Conservation (phyloP, 2,113 vertebrate genomes). For the Ictalurus furcatus region DNA sequence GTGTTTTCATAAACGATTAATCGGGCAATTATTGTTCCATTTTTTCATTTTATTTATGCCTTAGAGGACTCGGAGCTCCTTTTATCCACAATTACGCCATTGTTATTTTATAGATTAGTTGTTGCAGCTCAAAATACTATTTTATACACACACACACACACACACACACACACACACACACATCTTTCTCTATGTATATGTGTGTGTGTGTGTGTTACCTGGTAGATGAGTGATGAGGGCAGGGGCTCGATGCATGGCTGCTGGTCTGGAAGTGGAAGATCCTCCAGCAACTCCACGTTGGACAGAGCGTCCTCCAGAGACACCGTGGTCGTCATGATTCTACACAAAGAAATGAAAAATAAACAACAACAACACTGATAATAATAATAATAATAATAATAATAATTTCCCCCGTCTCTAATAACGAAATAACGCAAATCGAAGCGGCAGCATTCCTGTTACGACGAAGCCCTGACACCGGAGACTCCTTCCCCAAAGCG, state of each 20-base stretch:
- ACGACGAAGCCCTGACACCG: background rate
- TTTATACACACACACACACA: too few species aligned
- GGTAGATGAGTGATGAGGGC: conserved; percentile 92
- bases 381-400: background rate
- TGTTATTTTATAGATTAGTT: too few species aligned
- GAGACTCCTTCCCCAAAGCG: background rate
- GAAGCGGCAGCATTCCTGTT: too few species aligned
- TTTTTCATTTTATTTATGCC: too few species aligned
- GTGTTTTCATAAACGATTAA: too few species aligned
- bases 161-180: too few species aligned
- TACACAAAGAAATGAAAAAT: conserved; percentile 22
- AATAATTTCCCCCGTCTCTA: too few species aligned
- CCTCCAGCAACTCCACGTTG: conserved; percentile 97
- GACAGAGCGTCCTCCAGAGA: conserved; percentile 96
- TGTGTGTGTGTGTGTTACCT: conserved; percentile 70
- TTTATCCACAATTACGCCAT: too few species aligned
- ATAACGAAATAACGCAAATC: background rate
- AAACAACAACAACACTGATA: background rate
- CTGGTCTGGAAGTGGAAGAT: conserved; percentile 93
- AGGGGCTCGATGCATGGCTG: conserved; percentile 97
- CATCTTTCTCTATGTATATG: background rate
- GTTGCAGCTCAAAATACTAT: too few species aligned
- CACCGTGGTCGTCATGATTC: conserved; percentile 89
- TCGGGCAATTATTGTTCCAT: too few species aligned
- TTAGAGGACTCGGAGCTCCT: too few species aligned